Conservation (phyloP, 2,888 invertebrate genomes). For the Sisyra nigra region DNA sequence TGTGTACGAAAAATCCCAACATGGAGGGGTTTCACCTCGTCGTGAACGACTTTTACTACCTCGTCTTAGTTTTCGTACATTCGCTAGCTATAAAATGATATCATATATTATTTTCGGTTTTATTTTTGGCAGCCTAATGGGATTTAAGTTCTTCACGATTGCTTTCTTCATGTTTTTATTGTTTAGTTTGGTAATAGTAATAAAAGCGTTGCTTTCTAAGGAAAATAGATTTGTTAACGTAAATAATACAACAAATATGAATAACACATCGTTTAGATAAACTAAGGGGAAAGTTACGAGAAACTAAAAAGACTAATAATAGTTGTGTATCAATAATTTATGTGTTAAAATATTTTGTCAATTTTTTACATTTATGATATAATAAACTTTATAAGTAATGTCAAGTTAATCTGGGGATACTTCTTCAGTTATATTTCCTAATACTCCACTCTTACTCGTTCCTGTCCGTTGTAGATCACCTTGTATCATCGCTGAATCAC, state of each 20-base stretch:
- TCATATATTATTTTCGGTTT: constrained; percentile 35
- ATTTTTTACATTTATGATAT: neutral
- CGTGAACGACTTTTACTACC: constrained; percentile 43
- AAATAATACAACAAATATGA: too few relatives aligned
- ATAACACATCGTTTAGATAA: too few relatives aligned
- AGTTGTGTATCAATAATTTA: neutral
- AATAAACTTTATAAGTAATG: constrained; percentile 3
- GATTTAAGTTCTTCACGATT: constrained; percentile 34
- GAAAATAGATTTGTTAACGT: neutral
- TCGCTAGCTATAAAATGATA: constrained; percentile 46
- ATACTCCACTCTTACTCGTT: constrained; percentile 17
- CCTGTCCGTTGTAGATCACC: constrained; percentile 2
- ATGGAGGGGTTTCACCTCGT: constrained; percentile 38
- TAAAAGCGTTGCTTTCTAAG: constrained; percentile 26
- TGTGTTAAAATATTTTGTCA: constrained; percentile 9
- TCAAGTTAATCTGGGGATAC: constrained; percentile 17
- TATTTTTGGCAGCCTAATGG: constrained; percentile 33
- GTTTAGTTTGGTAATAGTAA: constrained; percentile 32
- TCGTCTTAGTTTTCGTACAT: constrained; percentile 45
- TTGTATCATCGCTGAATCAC: neutral
- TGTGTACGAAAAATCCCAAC: constrained; percentile 39
- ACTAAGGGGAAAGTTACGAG: neutral
- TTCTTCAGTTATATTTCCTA: constrained; percentile 27
- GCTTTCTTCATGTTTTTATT: constrained; percentile 27
- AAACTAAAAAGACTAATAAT: neutral